Evolutionary conservation across 2,888 invertebrate genomes (phyloP), one percentile per base, ranked within the genome.

Genomic region (Phortica magna): DNA sequence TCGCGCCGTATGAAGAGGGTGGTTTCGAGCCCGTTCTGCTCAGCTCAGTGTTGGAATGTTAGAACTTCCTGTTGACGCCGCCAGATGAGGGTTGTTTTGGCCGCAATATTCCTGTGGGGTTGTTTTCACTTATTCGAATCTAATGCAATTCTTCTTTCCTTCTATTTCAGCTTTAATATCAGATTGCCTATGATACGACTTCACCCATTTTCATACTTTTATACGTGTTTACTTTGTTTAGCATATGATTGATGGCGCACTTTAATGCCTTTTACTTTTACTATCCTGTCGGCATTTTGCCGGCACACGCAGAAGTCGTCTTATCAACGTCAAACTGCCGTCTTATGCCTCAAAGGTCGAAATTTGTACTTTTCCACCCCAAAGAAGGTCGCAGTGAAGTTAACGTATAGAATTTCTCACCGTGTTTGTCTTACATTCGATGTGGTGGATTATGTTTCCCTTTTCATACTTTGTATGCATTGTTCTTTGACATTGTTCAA

Each of bases 161-260:
- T 31, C 31, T 31, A 31, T 31, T 31, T 31, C 31, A 31, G 31
- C 31, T 31, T 31, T 31, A 31, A 31, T 31, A 31, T 31, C 2
- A 31, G 31, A 31, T 31, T 31, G 31, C 31, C 31, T 31, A 31
- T 31, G 78, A 76, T 70, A 82, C 71, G 84, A 82, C 78, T 83
- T 80, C 70, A 64, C 67, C 73, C 65, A 42, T 67, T 67, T 41
- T 42, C 42, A n/a, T 55, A 6, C 55, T 55, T 14, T 17, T 55
- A 12, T 17, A 55, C 55, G 55, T 12, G 5, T 17, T 59, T 59
- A 19, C 7, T 74, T 68, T 31, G 64, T 31, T 31, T 31, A 31
- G 31, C 74, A 75, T 77, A 83, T 84, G 84, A 85, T 87, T 83
- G 82, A 82, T 76, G 84, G 80, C 79, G 77, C 78, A 82, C 77